Conservation (phyloP, 2,888 invertebrate genomes). For the Tinea pellionella region DNA sequence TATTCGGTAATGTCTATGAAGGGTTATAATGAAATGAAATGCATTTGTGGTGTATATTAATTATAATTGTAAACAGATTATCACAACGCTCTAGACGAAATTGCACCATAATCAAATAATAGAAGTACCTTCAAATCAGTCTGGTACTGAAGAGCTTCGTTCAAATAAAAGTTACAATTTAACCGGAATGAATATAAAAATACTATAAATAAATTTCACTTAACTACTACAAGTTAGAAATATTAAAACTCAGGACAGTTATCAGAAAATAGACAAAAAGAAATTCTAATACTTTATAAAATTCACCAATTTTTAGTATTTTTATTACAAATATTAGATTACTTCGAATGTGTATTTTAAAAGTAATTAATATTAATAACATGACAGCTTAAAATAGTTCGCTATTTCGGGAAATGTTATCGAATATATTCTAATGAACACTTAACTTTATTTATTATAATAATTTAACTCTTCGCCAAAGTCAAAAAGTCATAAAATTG, state of each 20-base stretch:
- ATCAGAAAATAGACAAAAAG: neutral
- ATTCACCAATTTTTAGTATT: slow-evolving; percentile 34
- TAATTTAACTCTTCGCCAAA: slow-evolving; percentile 29
- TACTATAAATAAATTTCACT: slow-evolving; percentile 60
- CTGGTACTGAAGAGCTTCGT: slow-evolving; percentile 64
- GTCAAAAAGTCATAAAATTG: slow-evolving; percentile 47
- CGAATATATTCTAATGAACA: slow-evolving; percentile 51
- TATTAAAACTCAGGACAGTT: neutral
- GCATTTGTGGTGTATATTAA: slow-evolving; percentile 31
- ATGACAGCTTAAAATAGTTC: slow-evolving; percentile 46
- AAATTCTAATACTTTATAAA: neutral
- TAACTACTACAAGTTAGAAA: neutral
- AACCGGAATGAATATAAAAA: slow-evolving; percentile 64
- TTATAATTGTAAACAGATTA: slow-evolving; percentile 67
- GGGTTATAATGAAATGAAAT: neutral
- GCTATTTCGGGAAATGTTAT: neutral
- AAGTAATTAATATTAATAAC: slow-evolving; percentile 49
- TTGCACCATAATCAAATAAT: slow-evolving; percentile 60
- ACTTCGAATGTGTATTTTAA: slow-evolving; percentile 48
- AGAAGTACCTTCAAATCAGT: slow-evolving; percentile 68
- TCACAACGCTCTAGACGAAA: slow-evolving; percentile 70
- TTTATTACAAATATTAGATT: slow-evolving; percentile 35
- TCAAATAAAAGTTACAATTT: slow-evolving; percentile 33
- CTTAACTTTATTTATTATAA: slow-evolving; percentile 53
- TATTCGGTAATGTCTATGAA: too few species aligned